These are phyloP conservation scores for Netelia virgata DNA, from an alignment of 2,888 invertebrate species.

Conservation along the genomic window DNA sequence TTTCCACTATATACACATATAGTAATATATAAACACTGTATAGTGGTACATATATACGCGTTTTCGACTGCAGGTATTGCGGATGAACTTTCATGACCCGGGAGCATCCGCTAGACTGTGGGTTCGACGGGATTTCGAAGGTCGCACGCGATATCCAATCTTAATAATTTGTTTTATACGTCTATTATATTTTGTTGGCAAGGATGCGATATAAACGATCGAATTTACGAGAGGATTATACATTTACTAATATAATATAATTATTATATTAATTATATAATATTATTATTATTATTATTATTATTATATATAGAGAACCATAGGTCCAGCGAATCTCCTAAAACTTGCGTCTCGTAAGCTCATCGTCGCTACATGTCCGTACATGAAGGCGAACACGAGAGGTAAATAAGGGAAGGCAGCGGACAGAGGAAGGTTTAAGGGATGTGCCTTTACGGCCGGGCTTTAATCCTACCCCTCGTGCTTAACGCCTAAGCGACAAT, in stretches of 20 bases:
- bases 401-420: neutral
- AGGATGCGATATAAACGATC: neutral
- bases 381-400: neutral
- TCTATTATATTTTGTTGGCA: neutral
- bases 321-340: conserved; percentile 48
- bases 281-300: no score
- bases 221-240: neutral
- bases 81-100: conserved; percentile 69
- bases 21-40: conserved; percentile 1
- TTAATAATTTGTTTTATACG: conserved; percentile 26
- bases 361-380: conserved; percentile 45
- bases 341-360: conserved; percentile 72
- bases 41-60: conserved; percentile 37
- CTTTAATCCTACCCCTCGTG: conserved; percentile 67
- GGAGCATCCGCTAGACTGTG: conserved; percentile 17
- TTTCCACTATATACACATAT: conserved; percentile 16
- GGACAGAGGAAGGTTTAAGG: no score
- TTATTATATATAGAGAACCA: neutral
- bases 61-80: conserved; percentile 67
- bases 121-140: conserved; percentile 48
- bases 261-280: no score
- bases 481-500: conserved; percentile 60
- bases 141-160: conserved; percentile 38
- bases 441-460: conserved; percentile 69
- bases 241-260: neutral